Evolutionary conservation across 2,113 vertebrate species (phyloP).

Genomic region (Mus pahari): DNA sequence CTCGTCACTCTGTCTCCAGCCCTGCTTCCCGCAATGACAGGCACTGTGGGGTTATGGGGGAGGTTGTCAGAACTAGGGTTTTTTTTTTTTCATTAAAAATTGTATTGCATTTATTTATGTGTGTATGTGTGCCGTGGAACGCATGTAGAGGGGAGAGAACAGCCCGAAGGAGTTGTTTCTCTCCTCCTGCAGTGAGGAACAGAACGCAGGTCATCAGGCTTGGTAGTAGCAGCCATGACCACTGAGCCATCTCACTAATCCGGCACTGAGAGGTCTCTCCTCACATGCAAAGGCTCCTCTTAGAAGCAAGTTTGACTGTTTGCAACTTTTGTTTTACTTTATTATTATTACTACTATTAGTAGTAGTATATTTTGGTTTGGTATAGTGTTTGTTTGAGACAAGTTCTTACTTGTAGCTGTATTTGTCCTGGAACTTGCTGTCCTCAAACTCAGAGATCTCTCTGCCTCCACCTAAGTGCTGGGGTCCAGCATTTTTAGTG

Average conservation of each 20-base stretch:
- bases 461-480: not conserved
- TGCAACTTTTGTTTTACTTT: not conserved
- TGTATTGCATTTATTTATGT: not conserved
- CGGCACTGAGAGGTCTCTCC: not conserved
- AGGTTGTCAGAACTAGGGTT: not conserved
- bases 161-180: not conserved
- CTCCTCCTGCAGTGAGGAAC: not conserved
- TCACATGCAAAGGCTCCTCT: conserved; percentile 20
- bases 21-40: not conserved
- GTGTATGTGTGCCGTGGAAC: not conserved
- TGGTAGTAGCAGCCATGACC: not conserved
- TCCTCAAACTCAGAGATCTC: not conserved
- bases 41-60: accelerated
- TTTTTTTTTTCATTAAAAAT: not conserved
- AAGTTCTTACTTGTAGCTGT: not conserved
- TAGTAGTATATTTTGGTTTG: not conserved
- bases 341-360: not conserved
- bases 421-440: not conserved
- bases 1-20: not conserved
- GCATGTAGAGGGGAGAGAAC: not conserved
- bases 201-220: not conserved
- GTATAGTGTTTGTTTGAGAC: not conserved
- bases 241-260: not conserved
- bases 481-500: not conserved
- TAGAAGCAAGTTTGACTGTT: conserved; percentile 8